phyloP scores from a whole-genome alignment of 1,140 invertebrate genomes.

The Orius insidiosus region DNA sequence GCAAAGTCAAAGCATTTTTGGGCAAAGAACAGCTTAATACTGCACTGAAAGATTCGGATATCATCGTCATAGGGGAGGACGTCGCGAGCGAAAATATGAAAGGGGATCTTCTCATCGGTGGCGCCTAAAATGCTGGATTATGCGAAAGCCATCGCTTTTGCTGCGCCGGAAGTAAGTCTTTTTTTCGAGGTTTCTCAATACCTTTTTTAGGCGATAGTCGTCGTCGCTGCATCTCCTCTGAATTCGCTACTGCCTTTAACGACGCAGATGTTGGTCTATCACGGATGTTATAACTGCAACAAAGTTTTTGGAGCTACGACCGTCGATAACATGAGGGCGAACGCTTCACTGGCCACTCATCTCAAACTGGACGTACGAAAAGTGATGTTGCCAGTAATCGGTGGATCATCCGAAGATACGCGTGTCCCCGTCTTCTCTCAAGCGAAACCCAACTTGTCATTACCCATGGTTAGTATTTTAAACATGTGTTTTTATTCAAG shows the following conservation, averaged over 20 bases:
- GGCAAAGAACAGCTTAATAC: conserved; percentile 5
- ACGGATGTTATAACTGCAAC: conserved; percentile 41
- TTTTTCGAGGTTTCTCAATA: neutral
- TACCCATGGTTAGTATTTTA: conserved; percentile 1
- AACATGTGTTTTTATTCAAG: neutral
- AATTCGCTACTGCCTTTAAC: conserved; percentile 10
- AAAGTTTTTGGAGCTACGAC: conserved; percentile 63
- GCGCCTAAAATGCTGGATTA: conserved; percentile 11
- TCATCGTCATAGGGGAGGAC: conserved; percentile 12
- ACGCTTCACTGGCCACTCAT: conserved; percentile 41
- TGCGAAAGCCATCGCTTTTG: conserved; percentile 6
- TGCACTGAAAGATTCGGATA: conserved; percentile 8
- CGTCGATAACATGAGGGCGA: conserved; percentile 58
- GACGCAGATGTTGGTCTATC: neutral
- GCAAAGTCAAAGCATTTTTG: conserved; percentile 10
- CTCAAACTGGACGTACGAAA: conserved; percentile 40
- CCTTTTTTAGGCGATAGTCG: conserved; percentile 12
- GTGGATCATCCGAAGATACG: conserved; percentile 59
- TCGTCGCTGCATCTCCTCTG: conserved; percentile 11
- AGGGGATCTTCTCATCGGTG: neutral
- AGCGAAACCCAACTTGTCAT: conserved; percentile 22
- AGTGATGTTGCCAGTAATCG: conserved; percentile 60
- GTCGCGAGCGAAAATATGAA: neutral
- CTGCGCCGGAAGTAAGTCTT: conserved; percentile 7
- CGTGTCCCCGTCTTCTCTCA: conserved; percentile 69